Evolutionary conservation across 1,140 invertebrate genomes (phyloP), one percentile per base, ranked within the genome.

Genomic region (Amphibalanus amphitrite): DNA sequence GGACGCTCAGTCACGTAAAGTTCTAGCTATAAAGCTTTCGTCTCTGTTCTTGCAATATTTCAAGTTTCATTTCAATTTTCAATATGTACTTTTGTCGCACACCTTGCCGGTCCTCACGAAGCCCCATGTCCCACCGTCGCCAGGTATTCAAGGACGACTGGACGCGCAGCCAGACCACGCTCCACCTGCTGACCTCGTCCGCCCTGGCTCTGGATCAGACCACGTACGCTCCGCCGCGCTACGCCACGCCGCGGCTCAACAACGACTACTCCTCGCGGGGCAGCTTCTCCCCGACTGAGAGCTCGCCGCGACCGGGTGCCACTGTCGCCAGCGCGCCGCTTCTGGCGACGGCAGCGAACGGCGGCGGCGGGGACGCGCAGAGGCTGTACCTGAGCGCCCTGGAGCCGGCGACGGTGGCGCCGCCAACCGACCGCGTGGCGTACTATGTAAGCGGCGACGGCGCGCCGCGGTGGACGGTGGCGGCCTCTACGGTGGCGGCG

Each of bases 131-230:
- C 33, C 33, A 4, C 38, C 13, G 30, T 23, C 69, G 70, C 6
- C 71, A 74, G 73, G 73, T 74, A 8, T 74, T 72, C 70, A 74
- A 74, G 69, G 73, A 74, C 69, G 73, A 74, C 73, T 74, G 73
- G 73, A 74, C 73, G 3, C 71, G 73, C 23, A 74, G 73, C n/a
- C 70, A 71, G 28, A 72, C 73, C 28, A 74, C 73, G 3, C 59
- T 74, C 30, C 73, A 74, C 29, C 68, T 74, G 23, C 69, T 74
- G n/a, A 74, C 72, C 6, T 71, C 72, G 29, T 74, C 73, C 0
- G 71, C 73, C 28, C 59, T 70, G 26, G 64, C 73, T 38, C 71
- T 74, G 47, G 47, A 23, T 20, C 13, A 59, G 47, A 20, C 47
- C 47, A 13, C 10, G 47, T 59, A 59, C 47, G 47, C 47, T 1